Base-by-base conservation (phyloP, 1,140 invertebrate species). In the Chlorops oryzae region DNA sequence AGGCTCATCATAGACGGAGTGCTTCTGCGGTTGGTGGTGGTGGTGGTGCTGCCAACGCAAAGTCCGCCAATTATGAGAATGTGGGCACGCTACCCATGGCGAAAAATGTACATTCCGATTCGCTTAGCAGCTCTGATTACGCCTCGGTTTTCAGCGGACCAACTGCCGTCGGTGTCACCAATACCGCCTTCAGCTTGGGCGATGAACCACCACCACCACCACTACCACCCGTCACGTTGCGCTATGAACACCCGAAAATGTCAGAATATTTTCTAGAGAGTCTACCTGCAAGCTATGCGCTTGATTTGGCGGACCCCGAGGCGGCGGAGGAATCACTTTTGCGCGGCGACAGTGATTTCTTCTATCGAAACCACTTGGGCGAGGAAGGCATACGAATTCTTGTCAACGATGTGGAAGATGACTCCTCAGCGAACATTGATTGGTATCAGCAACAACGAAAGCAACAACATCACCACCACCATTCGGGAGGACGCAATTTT, bases 61-160 rank as follows among this genome's bases (percentile, higher is more conserved):
- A 28, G 17, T 24, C 34, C 24, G 34, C 50, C 18, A 69, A 70
- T 39, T 70, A 69, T 35, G 65, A 70, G 39, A 70, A 69, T 40
- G 47, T 69, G 5, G 59, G 59, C 25, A 65, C 63, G 2, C 34
- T 64, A 35, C 62, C 62, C 24, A 57, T 70, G 4, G 44, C 23
- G 9, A 23, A 47, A 35, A 24, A 21, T 25, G 47, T 3, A 7
- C 51, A 62, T 25, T 68, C 68, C 1, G 65, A 68, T 22, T 71
- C 68, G 5, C 34, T 71, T 28, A 71, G 68, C 43, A 71, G 68
- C 44, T 70, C 66, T n/a, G 70, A 72, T 41, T 72, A 72, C 44
- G 70, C 70, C 6, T 72, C 70, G 0, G 70, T 72, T 2, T 72
- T 70, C 17, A 72, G 69, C 34, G 68, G 67, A 2, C 65, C 65